Conservation (phyloP, 2,113 vertebrate species). For the Eurystomus gularis region DNA sequence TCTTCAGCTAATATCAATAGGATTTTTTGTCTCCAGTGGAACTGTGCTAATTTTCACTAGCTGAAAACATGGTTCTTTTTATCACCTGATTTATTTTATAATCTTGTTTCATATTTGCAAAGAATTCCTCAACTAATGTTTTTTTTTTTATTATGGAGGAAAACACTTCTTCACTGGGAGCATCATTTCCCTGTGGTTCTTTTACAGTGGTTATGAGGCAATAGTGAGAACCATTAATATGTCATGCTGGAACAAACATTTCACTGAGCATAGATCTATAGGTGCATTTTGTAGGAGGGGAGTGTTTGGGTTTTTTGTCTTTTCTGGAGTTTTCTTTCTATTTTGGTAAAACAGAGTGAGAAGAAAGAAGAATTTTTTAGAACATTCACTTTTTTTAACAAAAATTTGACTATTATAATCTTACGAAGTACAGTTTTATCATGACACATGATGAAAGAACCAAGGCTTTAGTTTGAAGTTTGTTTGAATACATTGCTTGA, state of each 20-base stretch:
- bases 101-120: background rate
- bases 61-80: background rate
- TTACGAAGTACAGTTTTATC: background rate
- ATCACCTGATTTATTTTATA: background rate
- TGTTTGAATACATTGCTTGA: background rate
- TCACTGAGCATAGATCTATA: background rate
- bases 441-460: fast-evolving
- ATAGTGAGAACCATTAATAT: background rate
- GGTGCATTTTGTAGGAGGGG: background rate
- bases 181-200: background rate
- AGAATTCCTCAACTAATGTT: background rate
- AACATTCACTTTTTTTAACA: background rate
- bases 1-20: background rate
- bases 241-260: background rate
- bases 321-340: background rate
- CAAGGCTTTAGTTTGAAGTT: background rate
- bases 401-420: background rate
- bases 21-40: background rate
- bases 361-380: background rate
- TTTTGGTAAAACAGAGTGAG: background rate
- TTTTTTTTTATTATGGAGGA: background rate
- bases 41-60: background rate
- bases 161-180: background rate
- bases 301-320: background rate
- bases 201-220: background rate